Evolutionary conservation across 2,113 vertebrate species (phyloP), one percentile per base, ranked within the genome.

Genomic region (Laticauda colubrina): DNA sequence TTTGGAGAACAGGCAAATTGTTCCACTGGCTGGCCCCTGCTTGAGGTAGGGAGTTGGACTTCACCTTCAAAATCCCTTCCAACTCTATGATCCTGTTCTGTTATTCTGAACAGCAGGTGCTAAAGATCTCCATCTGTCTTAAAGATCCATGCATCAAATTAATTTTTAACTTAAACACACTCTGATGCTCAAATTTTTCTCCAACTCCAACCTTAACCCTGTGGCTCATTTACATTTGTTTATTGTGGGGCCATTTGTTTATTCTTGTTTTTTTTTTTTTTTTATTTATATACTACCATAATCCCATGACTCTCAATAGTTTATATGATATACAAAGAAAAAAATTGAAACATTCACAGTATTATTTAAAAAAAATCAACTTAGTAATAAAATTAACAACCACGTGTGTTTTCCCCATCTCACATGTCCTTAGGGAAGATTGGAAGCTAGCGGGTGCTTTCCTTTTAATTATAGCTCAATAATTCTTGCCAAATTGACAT

Each of bases 401-500:
- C 29, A 89, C 18, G 26, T 75, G 69, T 59, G 23, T 24, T 53
- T 39, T 34, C 14, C 55, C 51, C 0, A 4, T 4, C 14, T 1
- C 81, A 87, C 90, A 54, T 75, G 88, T 94, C 89, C 43, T n/a
- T 1, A 1, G 55, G 90, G 24, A 85, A 89, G 3, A 53, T 23
- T 24, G 2, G 21, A 57, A 57, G 94, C 92, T 2, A 91, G 55
- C 24, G 34, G 12, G 23, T 89, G 88, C 89, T 93, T 92, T 88
- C 18, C 0, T 64, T 93, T 94, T 95, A 96, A 97, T 96, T 96
- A 96, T 93, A 61, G 94, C 92, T 94, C 95, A 57, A 92, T 92
- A 94, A 91, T 85, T 92, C 69, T 54, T 96, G 86, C 92, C 88
- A 92, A 92, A 95, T 93, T 96, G 96, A 96, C 95, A 29, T 95